Base-by-base conservation (phyloP, 2,888 invertebrate species). In the Baccha elongata region DNA sequence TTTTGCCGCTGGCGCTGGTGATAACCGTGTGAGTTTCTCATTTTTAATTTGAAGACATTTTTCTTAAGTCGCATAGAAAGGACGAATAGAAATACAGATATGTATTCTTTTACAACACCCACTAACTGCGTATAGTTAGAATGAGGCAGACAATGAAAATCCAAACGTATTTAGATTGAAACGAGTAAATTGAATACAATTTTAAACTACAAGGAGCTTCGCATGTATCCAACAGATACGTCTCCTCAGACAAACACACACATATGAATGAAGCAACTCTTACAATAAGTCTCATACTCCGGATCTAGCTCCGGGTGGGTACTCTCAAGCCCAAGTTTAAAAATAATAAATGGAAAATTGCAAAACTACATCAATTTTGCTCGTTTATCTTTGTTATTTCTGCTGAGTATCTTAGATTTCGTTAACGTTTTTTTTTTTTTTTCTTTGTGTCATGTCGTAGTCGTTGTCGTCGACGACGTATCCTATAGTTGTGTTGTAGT, bases 281-380 rank as follows among this genome's bases (percentile, higher is more conserved):
- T 23, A 4, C 23, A 23, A 5, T 23, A 3, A 23, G n/a, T n/a
- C 23, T 23, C 23, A 23, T 23, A 5, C 23, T 23, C 23, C 23
- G 5, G 23, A 3, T 23, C 23, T 7, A 15, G 32, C 21, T 48
- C 44, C 6, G 10, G 10, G 29, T 68, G 52, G 29, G 72, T 65
- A 62, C 19, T 35, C 42, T 69, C 67, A 50, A 83, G 81, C 42
- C 65, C 67, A 50, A 83, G 81, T 83, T 78, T 73, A 69, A 83
- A 83, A 83, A 83, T 83, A 83, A 83, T 83, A 83, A 83, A 83
- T 83, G 78, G 83, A 83, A 83, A 83, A 83, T 83, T 72, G 83
- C 78, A 83, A 83, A 83, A 83, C 83, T 83, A 83, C 83, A 83
- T 83, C 78, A 83, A 83, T 83, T 83, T 78, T 68, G 68, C 83